Evolutionary conservation across 23 tunicate species (phyloP), one percentile per base, ranked within the genome.

Genomic region (Corella eumyota): DNA sequence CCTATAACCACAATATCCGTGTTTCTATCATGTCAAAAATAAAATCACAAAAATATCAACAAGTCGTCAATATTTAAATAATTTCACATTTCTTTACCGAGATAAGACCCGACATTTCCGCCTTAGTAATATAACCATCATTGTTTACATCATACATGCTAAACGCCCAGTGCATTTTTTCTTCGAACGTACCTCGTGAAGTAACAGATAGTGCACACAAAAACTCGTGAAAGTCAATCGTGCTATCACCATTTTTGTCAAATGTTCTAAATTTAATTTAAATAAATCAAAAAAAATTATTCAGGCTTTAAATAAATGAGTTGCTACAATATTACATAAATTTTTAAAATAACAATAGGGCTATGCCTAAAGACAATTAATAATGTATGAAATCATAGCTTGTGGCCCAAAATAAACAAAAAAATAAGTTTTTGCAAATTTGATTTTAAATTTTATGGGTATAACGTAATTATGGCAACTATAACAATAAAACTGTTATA

Each of bases 181-280:
- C 76, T 19, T 80, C 79, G 55, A 81, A 81, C 5, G 72, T 74
- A 17, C 98, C 98, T 13, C 98, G 62, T 21, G 98, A 90, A 50
- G 77, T 90, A 45, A 90, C 70, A 2, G 98, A 90, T 3, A 90
- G 71, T 0, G 98, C 92, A 49, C 86, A 62, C 67, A 90, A 63
- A 74, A 90, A 90, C 64, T 90, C 98, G 21, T 80, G 82, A 54
- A 90, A 90, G 52, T 90, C 98, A 32, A 90, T 75, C 21, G 91
- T 70, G 6, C 98, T 92, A 37, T 90, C 91, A 1, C 61, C 64
- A 54, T 90, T 81, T 9, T 46, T 65, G 67, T 90, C 98, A 52
- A 90, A 90, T 25, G 98, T 90, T 36, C 98, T 80, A 59, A 20
- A 34, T 40, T 36, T 23, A 21, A 36, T 25, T 9, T 7, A 11